Conservation (phyloP, 1,140 invertebrate species). For the Diabrotica virgifera region DNA sequence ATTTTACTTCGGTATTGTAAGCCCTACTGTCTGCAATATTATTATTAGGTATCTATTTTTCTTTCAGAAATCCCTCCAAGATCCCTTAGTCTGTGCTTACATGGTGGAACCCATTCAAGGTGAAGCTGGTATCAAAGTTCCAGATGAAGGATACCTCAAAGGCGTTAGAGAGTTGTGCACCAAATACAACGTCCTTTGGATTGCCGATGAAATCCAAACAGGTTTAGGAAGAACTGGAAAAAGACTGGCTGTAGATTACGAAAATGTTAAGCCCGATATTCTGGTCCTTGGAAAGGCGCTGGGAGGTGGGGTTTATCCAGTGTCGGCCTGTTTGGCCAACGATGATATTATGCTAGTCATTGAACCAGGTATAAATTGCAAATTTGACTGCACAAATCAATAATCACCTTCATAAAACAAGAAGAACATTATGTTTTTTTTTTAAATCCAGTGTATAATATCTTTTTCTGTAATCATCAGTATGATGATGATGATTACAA, state of each 20-base stretch:
- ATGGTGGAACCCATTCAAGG: constrained; percentile 99
- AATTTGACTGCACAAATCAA: too few species aligned
- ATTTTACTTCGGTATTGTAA: too few species aligned
- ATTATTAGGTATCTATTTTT: not conserved
- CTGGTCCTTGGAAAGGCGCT: constrained; percentile 95
- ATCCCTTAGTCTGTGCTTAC: constrained; percentile 88
- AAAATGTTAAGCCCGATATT: constrained; percentile 91
- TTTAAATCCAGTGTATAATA: too few species aligned
- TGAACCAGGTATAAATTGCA: constrained; percentile 67
- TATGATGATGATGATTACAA: too few species aligned
- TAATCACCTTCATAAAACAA: too few species aligned
- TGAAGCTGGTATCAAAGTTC: constrained; percentile 95
- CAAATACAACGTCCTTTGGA: constrained; percentile 94
- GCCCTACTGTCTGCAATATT: not conserved
- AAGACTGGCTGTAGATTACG: constrained; percentile 85
- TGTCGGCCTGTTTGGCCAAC: constrained; percentile 84
- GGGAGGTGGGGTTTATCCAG: constrained; percentile 92
- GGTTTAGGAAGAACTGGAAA: constrained; percentile 90
- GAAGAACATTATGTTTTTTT: too few species aligned
- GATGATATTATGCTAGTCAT: constrained; percentile 89
- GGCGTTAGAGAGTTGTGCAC: constrained; percentile 87
- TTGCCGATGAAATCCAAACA: constrained; percentile 97
- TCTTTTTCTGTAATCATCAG: too few species aligned
- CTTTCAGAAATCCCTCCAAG: constrained; percentile 50
- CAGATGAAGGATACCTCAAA: constrained; percentile 83